phyloP scores from a whole-genome alignment of 2,888 invertebrate species.

The Neoascia interrupta region DNA sequence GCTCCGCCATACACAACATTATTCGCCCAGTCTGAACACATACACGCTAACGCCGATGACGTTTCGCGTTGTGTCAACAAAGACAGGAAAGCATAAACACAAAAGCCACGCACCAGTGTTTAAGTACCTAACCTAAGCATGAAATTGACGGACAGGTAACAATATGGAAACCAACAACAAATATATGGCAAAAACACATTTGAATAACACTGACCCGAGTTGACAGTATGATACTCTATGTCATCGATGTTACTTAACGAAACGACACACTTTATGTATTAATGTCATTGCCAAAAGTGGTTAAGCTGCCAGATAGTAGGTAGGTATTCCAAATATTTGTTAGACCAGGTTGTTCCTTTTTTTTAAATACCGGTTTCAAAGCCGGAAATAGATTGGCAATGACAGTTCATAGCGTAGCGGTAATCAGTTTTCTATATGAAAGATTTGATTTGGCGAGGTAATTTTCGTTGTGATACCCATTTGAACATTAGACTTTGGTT shows the following conservation, averaged over 20 bases:
- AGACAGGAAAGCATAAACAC: slow-evolving; percentile 21
- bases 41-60: slow-evolving; percentile 32
- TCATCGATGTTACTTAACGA: slow-evolving; percentile 7
- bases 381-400: slow-evolving; percentile 55
- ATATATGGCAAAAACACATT: not conserved
- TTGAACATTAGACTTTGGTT: slow-evolving; percentile 18
- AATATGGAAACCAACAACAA: slow-evolving; percentile 2
- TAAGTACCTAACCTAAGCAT: slow-evolving; percentile 20
- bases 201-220: slow-evolving; percentile 1
- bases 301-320: slow-evolving; percentile 37
- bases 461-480: no score
- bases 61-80: slow-evolving; percentile 1
- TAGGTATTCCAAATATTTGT: slow-evolving; percentile 15
- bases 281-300: slow-evolving; percentile 56
- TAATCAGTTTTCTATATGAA: slow-evolving; percentile 28
- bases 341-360: slow-evolving; percentile 22
- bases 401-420: slow-evolving; percentile 28
- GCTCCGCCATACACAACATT: slow-evolving; percentile 28
- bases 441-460: not conserved
- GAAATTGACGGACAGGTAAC: slow-evolving; percentile 12
- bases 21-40: slow-evolving; percentile 17
- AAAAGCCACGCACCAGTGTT: slow-evolving; percentile 29
- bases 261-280: slow-evolving; percentile 6
- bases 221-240: slow-evolving; percentile 20
- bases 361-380: slow-evolving; percentile 10